phyloP scores from a whole-genome alignment of 2,888 invertebrate genomes.

The Caenorhabditis zanzibari region DNA sequence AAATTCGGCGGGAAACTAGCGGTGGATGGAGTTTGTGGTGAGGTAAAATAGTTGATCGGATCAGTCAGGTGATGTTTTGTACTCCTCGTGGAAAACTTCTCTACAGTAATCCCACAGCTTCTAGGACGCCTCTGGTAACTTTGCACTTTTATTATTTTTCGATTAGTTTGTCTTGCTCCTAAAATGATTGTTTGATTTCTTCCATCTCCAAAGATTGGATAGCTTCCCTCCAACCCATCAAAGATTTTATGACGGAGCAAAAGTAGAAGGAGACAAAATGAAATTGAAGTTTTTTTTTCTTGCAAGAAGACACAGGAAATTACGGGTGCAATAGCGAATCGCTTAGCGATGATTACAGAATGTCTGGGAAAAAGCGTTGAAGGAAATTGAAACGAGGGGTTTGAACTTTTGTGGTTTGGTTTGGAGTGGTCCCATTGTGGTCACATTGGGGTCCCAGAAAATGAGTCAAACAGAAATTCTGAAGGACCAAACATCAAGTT shows the following conservation, averaged over 20 bases:
- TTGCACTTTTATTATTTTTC: conserved; percentile 10
- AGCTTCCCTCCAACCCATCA: conserved; percentile 28
- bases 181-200: conserved; percentile 46
- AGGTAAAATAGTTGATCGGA: background rate
- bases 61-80: conserved; percentile 5
- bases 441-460: background rate
- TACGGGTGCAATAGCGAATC: conserved; percentile 28
- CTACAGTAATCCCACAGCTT: background rate
- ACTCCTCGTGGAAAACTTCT: too few species aligned
- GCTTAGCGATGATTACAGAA: conserved; percentile 44
- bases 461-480: background rate
- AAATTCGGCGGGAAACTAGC: background rate
- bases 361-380: conserved; percentile 13
- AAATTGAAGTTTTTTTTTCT: conserved; percentile 41
- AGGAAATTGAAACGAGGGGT: conserved; percentile 11
- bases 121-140: background rate
- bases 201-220: conserved; percentile 27
- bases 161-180: conserved; percentile 8
- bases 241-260: conserved; percentile 44
- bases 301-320: conserved; percentile 36
- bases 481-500: background rate
- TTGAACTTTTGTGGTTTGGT: conserved; percentile 33
- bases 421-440: conserved; percentile 1
- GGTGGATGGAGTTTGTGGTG: background rate
- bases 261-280: conserved; percentile 34